Evolutionary conservation across 30 jellyfish, hydroid and myxozoan species (phyloP).

Genomic region (Sanderia malayensis): DNA sequence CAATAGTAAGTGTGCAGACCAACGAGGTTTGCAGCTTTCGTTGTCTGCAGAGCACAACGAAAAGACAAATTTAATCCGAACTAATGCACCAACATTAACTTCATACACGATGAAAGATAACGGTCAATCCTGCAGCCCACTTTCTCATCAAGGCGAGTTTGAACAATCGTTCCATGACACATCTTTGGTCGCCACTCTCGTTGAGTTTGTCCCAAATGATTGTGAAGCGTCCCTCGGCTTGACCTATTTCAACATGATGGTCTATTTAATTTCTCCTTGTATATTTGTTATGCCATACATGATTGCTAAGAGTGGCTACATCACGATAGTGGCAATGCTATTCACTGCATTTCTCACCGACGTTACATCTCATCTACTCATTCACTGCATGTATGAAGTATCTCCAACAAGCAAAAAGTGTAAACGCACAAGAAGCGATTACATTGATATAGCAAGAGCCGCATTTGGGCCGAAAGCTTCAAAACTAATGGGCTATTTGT

Average conservation of each 20-base stretch:
- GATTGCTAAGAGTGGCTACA: slow-evolving; percentile 56
- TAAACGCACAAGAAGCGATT: slow-evolving; percentile 52
- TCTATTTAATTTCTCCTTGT: slow-evolving; percentile 51
- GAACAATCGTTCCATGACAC: too few relatives aligned
- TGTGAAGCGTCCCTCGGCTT: slow-evolving; percentile 76
- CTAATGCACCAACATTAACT: too few relatives aligned
- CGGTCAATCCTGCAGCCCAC: too few relatives aligned
- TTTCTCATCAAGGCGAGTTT: too few relatives aligned
- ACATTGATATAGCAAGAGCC: slow-evolving; percentile 53
- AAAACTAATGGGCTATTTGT: slow-evolving; percentile 20
- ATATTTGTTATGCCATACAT: slow-evolving; percentile 63
- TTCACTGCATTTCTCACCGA: slow-evolving; percentile 50
- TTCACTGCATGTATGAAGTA: slow-evolving; percentile 69
- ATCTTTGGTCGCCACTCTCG: slow-evolving; percentile 17
- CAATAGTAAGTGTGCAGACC: too few relatives aligned
- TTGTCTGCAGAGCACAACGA: slow-evolving; percentile 10
- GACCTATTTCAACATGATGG: slow-evolving; percentile 55
- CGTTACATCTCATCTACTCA: slow-evolving; percentile 46
- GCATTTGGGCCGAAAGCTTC: slow-evolving; percentile 58
- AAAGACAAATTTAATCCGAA: background rate
- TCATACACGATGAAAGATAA: too few relatives aligned
- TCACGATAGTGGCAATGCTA: slow-evolving; percentile 20
- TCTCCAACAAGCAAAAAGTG: slow-evolving; percentile 65
- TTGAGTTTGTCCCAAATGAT: slow-evolving; percentile 67
- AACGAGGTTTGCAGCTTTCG: background rate